Evolutionary conservation across 2,888 invertebrate species (phyloP).

Genomic region (Hermaeophaga mercurialis): DNA sequence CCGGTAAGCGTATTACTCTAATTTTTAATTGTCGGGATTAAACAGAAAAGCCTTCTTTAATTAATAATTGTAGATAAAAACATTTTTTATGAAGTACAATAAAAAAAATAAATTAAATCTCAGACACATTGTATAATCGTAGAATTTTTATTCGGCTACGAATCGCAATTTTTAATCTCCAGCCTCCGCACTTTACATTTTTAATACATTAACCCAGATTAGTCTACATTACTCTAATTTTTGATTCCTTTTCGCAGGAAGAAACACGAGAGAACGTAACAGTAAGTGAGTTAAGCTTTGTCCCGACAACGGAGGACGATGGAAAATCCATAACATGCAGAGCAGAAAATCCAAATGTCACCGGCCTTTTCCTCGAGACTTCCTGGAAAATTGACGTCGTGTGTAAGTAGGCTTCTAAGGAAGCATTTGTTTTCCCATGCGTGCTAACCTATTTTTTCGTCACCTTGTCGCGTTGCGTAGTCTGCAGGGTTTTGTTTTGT

Average conservation of each 20-base stretch:
- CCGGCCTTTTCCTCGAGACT: slow-evolving; percentile 80
- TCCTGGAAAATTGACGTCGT: slow-evolving; percentile 88
- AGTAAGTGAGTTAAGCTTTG: slow-evolving; percentile 84
- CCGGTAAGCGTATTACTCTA: no score
- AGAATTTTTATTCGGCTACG: no score
- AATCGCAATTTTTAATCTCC: no score
- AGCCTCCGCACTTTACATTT: no score
- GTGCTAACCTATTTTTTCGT: slow-evolving; percentile 8
- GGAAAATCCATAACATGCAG: slow-evolving; percentile 87
- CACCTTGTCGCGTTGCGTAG: slow-evolving; percentile 2
- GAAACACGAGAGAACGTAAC: slow-evolving; percentile 82
- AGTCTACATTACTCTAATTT: slow-evolving; percentile 43
- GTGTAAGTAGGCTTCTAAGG: slow-evolving; percentile 70
- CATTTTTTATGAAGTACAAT: no score
- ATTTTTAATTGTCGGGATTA: no score
- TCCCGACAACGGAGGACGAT: slow-evolving; percentile 87
- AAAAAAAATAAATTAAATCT: no score
- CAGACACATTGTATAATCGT: no score
- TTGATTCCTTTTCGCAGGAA: slow-evolving; percentile 65
- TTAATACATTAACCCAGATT: no score
- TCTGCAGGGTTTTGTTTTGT: no score
- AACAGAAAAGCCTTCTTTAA: no score
- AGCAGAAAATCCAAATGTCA: slow-evolving; percentile 90
- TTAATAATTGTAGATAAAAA: no score
- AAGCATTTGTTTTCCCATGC: slow-evolving; percentile 16